A percentile compares a stretch with the other conserved stretches of the same genome.
phyloP scores from a whole-genome alignment of 2,113 vertebrate genomes.

The Malurus elegans region DNA sequence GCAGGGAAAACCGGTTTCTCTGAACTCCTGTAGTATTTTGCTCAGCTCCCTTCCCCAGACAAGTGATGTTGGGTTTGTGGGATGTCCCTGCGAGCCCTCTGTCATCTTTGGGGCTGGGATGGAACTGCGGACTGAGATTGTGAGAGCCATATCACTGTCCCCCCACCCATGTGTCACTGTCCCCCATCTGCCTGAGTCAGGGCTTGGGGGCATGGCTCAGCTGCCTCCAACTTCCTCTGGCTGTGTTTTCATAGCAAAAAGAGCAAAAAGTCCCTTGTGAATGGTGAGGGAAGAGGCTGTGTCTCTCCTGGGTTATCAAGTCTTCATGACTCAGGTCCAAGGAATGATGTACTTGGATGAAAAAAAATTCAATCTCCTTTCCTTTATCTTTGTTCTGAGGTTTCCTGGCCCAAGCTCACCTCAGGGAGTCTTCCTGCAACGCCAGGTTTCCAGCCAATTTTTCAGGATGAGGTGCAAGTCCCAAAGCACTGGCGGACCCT shows the following conservation, averaged over 20 bases:
- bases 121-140: fast-evolving
- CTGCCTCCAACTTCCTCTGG: background rate
- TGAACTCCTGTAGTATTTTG: fast-evolving
- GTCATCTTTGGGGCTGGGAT: fast-evolving
- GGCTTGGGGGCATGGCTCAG: fast-evolving
- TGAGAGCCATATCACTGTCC: background rate
- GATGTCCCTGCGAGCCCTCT: background rate
- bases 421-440: fast-evolving
- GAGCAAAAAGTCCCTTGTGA: background rate
- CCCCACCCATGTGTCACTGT: background rate
- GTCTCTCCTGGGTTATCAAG: background rate
- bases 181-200: background rate
- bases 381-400: background rate
- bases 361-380: background rate
- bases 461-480: background rate
- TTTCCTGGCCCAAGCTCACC: background rate
- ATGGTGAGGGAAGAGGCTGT: background rate
- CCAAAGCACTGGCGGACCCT: background rate
- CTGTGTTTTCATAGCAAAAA: background rate
- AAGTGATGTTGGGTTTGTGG: background rate
- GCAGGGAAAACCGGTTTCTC: background rate
- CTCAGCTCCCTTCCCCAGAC: background rate
- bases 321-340: background rate
- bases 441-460: background rate
- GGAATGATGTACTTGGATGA: background rate